A percentile compares a stretch with the other conserved stretches of the same genome.
These are phyloP conservation scores for Dendrophyllia cribrosa DNA, from an alignment of 64 coral and sea anemone genomes.

Conservation along the genomic window DNA sequence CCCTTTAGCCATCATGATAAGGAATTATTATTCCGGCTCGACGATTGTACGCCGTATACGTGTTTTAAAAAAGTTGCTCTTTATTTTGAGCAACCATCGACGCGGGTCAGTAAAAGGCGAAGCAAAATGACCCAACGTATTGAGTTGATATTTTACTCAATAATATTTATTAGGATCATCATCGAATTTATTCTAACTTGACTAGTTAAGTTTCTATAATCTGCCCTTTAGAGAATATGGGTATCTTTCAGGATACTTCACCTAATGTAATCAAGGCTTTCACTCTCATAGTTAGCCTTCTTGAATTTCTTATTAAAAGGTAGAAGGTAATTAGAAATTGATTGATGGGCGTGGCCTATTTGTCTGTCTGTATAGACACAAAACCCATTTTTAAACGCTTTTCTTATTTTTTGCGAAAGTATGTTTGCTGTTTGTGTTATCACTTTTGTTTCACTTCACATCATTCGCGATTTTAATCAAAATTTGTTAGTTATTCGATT, in stretches of 20 bases:
- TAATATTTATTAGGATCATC: not conserved
- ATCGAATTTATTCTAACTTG: not conserved
- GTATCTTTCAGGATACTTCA: not conserved
- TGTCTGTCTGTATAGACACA: no score
- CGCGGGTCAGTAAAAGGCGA: not conserved
- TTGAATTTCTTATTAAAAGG: not conserved
- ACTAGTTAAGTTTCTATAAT: not conserved
- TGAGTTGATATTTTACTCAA: not conserved
- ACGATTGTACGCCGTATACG: no score
- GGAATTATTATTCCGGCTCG: no score
- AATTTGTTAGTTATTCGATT: not conserved
- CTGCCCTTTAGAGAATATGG: not conserved
- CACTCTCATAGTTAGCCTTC: not conserved
- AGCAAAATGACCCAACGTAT: not conserved
- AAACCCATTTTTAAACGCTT: no score
- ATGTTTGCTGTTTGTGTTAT: no score
- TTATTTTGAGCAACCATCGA: not conserved
- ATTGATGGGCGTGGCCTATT: not conserved
- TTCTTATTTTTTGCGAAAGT: no score
- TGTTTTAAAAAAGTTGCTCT: not conserved
- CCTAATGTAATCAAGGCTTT: not conserved
- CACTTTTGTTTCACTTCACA: no score
- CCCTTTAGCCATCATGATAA: no score
- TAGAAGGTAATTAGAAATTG: not conserved
- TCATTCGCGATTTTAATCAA: not conserved